Evolutionary conservation across 2,888 invertebrate species (phyloP), one percentile per base, ranked within the genome.

Genomic region (Rhagonycha fulva): DNA sequence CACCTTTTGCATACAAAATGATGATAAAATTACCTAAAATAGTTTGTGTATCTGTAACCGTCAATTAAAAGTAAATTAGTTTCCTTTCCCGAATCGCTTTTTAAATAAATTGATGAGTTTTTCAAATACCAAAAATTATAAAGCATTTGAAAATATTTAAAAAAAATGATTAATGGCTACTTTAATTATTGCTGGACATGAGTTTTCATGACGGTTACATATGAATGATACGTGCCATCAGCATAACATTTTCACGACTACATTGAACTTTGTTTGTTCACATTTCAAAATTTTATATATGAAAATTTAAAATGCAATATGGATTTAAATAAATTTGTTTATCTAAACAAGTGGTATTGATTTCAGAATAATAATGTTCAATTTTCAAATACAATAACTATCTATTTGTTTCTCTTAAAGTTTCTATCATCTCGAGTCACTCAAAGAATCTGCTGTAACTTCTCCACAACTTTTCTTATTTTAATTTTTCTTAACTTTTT

Each of bases 161-260:
- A 66, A 61, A 62, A 66, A 66, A 66, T 66, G 63, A 66, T 66
- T 24, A 14, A 66, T 26, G 63, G 26, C 63, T 66, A 66, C 63
- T 66, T 66, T 66, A 66, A 66, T 24, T 66, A 66, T 66, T 66
- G n/a, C 24, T 24, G n/a, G 26, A 66, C 63, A 66, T 66, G 63
- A 26, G 63, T 66, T 66, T 66, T 66, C 26, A 26, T 66, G 63
- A 66, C 63, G 26, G 63, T 24, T 66, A 66, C 63, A 66, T 66
- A 24, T 66, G 63, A 66, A 66, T 66, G 26, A 66, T 66, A 66
- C 26, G 63, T 66, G 26, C 26, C 63, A 66, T 66, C 24, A 66
- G 24, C 19, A 24, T 47, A 47, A 47, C 63, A 66, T 14, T 66
- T 66, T 7, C 47, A 47, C 7, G 47, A 47, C 47, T 47, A 47